These are phyloP conservation scores for Serrognathus titanus DNA, from an alignment of 2,888 invertebrate species.

Conservation along the genomic window DNA sequence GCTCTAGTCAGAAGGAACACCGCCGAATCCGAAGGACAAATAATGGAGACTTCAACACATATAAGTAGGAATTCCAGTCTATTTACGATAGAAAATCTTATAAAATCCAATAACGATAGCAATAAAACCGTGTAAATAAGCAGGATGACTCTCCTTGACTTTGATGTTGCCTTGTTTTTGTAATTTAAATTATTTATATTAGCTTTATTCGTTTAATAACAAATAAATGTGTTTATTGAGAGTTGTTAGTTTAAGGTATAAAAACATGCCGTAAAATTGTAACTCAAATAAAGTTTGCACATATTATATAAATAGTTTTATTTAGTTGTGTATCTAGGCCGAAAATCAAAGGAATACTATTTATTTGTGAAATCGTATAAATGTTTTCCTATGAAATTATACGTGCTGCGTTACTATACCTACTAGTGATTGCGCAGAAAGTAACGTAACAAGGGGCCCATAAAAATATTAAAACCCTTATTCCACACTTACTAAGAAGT, in stretches of 20 bases:
- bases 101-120: slow-evolving; percentile 41
- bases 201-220: slow-evolving; percentile 24
- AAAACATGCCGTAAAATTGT: slow-evolving; percentile 25
- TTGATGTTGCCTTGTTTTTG: slow-evolving; percentile 39
- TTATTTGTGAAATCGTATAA: slow-evolving; percentile 18
- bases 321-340: slow-evolving; percentile 3
- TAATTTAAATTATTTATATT: slow-evolving; percentile 40
- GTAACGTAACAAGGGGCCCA: too few relatives aligned
- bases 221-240: slow-evolving; percentile 18
- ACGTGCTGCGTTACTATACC: too few relatives aligned
- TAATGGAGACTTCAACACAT: slow-evolving; percentile 22
- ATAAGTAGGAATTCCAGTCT: slow-evolving; percentile 46
- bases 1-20: slow-evolving; percentile 32
- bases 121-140: slow-evolving; percentile 42
- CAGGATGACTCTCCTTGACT: slow-evolving; percentile 33
- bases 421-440: too few relatives aligned
- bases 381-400: slow-evolving; percentile 6
- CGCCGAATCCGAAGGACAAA: slow-evolving; percentile 7
- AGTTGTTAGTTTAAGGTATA: slow-evolving; percentile 21
- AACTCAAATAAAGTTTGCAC: slow-evolving; percentile 21
- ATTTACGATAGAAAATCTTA: slow-evolving; percentile 50
- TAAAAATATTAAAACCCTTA: too few relatives aligned
- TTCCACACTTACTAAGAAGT: too few relatives aligned
- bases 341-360: slow-evolving; percentile 16
- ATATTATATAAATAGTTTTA: slow-evolving; percentile 14